A percentile compares a stretch with the other conserved stretches of the same genome.
Conservation (phyloP, 2,113 vertebrate genomes). For the Dicrurus megarhynchus region DNA sequence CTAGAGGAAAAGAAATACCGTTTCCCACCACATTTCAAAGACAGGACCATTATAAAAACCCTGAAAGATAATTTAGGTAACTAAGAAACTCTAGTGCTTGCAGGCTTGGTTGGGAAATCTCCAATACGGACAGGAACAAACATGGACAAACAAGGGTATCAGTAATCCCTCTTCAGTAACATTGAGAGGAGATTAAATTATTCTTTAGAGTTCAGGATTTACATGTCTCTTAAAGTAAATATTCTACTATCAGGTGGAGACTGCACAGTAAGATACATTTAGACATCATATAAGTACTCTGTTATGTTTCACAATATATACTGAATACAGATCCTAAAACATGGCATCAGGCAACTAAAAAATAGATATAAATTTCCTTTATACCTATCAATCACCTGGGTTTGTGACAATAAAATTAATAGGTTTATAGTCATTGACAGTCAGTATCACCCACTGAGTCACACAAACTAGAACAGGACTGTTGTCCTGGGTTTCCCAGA, state of each 20-base stretch:
- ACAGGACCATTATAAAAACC: rapidly evolving
- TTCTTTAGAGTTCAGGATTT: not conserved
- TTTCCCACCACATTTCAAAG: not conserved
- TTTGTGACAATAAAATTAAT: slow-evolving; percentile 8
- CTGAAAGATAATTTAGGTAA: not conserved
- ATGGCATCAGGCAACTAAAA: not conserved
- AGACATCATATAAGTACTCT: not conserved
- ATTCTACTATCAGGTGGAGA: not conserved
- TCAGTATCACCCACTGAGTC: not conserved
- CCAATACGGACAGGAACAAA: not conserved
- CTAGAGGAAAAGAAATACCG: not conserved
- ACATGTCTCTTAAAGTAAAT: not conserved
- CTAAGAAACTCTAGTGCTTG: not conserved
- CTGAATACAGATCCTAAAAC: not conserved
- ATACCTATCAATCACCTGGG: not conserved
- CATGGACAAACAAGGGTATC: not conserved
- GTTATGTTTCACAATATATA: not conserved
- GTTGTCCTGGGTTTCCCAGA: not conserved
- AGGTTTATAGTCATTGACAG: not conserved
- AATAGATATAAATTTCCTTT: not conserved
- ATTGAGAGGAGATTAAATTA: not conserved
- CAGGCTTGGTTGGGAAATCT: not conserved
- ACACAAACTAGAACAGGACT: not conserved
- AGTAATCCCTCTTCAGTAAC: not conserved
- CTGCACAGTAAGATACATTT: not conserved